These are phyloP conservation scores for Podabrus alpinus DNA, from an alignment of 2,888 invertebrate species.

Conservation along the genomic window DNA sequence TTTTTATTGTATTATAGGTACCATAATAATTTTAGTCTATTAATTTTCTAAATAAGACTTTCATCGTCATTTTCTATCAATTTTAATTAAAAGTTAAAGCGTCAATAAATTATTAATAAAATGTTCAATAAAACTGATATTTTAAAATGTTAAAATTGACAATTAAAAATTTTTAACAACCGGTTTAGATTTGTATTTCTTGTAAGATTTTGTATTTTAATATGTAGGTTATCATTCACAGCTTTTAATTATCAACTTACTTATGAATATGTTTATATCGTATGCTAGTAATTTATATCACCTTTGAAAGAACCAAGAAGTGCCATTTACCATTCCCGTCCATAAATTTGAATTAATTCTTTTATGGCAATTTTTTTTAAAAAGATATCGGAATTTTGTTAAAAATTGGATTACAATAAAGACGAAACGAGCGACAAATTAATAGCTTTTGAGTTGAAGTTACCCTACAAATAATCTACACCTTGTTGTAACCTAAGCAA, in stretches of 20 bases:
- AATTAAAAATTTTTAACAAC: not conserved
- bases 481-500: not conserved
- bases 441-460: not conserved
- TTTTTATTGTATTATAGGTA: not conserved
- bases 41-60: not conserved
- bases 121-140: not conserved
- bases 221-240: slow-evolving; percentile 2
- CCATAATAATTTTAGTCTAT: not conserved
- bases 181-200: not conserved
- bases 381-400: not conserved
- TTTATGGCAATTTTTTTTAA: not conserved
- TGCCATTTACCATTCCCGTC: not conserved
- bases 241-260: not conserved
- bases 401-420: not conserved
- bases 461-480: not conserved
- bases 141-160: not conserved
- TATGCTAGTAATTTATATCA: not conserved
- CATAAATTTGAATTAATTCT: not conserved
- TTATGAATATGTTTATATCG: not conserved
- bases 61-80: not conserved
- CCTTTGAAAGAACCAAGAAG: not conserved
- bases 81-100: not conserved
- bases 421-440: not conserved
- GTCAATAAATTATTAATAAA: not conserved
- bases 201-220: not conserved